Conservation (phyloP, 2,113 vertebrate genomes). For the Nothoprocta pentlandii region DNA sequence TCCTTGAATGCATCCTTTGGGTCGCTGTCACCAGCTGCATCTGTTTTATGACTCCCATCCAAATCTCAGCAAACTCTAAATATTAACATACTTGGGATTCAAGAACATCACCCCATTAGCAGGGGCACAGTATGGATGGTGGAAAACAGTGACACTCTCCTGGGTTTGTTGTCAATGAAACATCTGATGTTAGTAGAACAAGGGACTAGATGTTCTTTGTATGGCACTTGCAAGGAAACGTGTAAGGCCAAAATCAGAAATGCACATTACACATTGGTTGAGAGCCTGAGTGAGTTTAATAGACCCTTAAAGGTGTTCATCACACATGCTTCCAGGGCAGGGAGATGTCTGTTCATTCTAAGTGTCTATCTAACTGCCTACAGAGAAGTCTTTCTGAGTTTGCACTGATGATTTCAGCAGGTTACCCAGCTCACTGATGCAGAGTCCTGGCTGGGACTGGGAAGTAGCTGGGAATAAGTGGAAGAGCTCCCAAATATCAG, state of each 20-base stretch:
- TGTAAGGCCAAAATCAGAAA: neutral
- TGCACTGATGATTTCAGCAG: neutral
- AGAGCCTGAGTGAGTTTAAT: neutral
- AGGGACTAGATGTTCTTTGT: neutral
- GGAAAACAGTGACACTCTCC: slow-evolving; percentile 46
- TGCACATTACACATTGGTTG: rapidly evolving
- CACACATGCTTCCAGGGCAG: neutral
- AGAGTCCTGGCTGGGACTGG: neutral
- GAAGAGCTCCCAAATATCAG: neutral
- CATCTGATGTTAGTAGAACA: neutral
- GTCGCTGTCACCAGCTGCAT: slow-evolving; percentile 30
- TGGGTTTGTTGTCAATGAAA: neutral
- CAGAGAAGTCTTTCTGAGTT: neutral
- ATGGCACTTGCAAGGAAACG: neutral
- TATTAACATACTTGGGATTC: rapidly evolving
- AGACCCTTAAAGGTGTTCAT: neutral
- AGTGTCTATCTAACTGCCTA: neutral
- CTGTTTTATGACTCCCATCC: neutral
- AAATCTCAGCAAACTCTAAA: neutral
- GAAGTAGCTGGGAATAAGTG: neutral
- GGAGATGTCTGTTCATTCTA: neutral
- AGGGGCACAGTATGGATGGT: neutral
- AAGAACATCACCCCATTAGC: rapidly evolving
- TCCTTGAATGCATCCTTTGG: neutral
- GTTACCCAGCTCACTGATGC: neutral